phyloP scores from a whole-genome alignment of 2,113 vertebrate genomes.

The Psittacus erithacus region DNA sequence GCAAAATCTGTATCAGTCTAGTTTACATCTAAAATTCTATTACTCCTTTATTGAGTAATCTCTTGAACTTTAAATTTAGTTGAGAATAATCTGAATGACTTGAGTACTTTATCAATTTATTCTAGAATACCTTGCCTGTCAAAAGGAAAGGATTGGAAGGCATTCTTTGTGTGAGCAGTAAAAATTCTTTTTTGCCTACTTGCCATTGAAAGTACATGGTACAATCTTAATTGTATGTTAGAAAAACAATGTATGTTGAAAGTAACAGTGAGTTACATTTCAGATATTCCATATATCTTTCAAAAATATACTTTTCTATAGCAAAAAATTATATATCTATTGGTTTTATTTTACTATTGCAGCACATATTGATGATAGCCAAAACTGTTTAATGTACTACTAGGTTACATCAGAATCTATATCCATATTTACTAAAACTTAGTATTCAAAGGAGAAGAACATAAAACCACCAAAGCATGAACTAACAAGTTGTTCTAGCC shows the following conservation, averaged over 20 bases:
- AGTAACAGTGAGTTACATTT: not conserved
- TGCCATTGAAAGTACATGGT: not conserved
- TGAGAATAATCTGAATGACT: slow-evolving; percentile 54
- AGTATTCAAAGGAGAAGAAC: not conserved
- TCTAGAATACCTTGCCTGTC: slow-evolving; percentile 55
- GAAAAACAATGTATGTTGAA: not conserved
- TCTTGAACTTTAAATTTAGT: slow-evolving; percentile 70
- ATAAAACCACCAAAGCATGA: not conserved
- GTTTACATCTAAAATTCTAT: slow-evolving; percentile 70
- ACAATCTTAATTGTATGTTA: not conserved
- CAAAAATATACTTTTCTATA: not conserved
- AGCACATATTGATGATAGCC: not conserved
- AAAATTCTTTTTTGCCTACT: not conserved
- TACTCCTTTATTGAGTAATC: slow-evolving; percentile 77
- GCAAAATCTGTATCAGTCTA: slow-evolving; percentile 47
- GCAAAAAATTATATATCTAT: not conserved
- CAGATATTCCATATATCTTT: not conserved
- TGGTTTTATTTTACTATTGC: not conserved
- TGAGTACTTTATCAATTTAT: slow-evolving; percentile 64
- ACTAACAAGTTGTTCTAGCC: not conserved
- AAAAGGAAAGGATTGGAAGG: slow-evolving; percentile 42
- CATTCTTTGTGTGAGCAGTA: slow-evolving; percentile 4
- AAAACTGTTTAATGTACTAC: not conserved
- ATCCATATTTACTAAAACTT: not conserved
- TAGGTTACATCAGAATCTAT: not conserved